Evolutionary conservation across 23 tunicate genomes (phyloP).

Genomic region (Styela clava): DNA sequence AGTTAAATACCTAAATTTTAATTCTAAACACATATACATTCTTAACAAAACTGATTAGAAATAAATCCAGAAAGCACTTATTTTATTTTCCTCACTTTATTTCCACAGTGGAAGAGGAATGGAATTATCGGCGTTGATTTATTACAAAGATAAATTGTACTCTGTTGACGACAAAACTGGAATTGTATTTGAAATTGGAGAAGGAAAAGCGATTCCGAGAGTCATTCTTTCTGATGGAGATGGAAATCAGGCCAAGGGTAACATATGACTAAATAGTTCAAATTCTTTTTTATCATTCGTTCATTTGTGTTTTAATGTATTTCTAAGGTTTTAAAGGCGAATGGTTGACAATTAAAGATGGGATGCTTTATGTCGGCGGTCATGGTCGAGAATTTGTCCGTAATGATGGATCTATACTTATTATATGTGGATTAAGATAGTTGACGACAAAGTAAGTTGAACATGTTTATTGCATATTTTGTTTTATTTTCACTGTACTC

Average conservation of each 20-base stretch:
- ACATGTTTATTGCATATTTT: no score
- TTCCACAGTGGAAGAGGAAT: slow-evolving; percentile 85
- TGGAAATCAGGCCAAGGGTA: slow-evolving; percentile 85
- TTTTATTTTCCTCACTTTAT: no score
- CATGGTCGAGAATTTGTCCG: slow-evolving; percentile 88
- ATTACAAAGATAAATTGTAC: slow-evolving; percentile 64
- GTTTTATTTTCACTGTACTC: no score
- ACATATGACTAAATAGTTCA: no score
- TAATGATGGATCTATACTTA: slow-evolving; percentile 48
- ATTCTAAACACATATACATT: no score
- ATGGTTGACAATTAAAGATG: slow-evolving; percentile 95
- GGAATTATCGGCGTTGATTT: slow-evolving; percentile 90
- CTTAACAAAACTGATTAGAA: no score
- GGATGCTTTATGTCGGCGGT: slow-evolving; percentile 80
- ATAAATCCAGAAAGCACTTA: no score
- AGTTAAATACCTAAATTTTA: no score
- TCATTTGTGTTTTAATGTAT: no score
- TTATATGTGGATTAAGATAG: slow-evolving; percentile 67
- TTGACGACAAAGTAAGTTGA: neutral
- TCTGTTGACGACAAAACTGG: slow-evolving; percentile 98
- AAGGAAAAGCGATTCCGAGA: slow-evolving; percentile 71
- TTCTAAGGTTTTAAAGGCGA: slow-evolving; percentile 95
- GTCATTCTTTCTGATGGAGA: slow-evolving; percentile 88
- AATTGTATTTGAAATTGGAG: slow-evolving; percentile 73
- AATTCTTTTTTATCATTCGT: no score